These are phyloP conservation scores for Nesometra sesokonis DNA, from an alignment of 35 echinoderm and acorn worm species.

Conservation along the genomic window DNA sequence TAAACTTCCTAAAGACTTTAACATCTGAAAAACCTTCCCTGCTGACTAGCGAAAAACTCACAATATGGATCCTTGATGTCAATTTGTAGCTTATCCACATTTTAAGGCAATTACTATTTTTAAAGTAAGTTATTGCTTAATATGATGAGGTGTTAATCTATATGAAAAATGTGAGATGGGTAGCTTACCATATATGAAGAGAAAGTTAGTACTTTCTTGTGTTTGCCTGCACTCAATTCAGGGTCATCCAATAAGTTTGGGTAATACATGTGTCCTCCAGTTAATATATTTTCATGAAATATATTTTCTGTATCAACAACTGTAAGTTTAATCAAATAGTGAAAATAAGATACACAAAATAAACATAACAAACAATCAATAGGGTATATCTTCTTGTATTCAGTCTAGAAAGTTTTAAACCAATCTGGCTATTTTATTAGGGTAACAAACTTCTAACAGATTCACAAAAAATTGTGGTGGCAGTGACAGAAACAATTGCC, in stretches of 20 bases:
- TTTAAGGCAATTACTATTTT: not conserved
- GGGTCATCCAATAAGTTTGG: constrained; percentile 83
- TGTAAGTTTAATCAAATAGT: constrained; percentile 8
- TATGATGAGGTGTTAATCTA: not conserved
- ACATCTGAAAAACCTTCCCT: too few relatives aligned
- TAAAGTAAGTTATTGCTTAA: not conserved
- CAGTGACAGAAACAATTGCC: too few relatives aligned
- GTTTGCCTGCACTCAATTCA: constrained; percentile 83
- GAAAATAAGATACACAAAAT: not conserved
- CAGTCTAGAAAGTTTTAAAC: too few relatives aligned
- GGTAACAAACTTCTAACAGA: too few relatives aligned
- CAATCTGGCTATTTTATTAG: too few relatives aligned
- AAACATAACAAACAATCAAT: not conserved
- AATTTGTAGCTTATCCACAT: too few relatives aligned
- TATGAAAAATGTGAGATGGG: too few relatives aligned
- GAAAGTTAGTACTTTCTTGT: constrained; percentile 78
- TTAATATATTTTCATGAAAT: constrained; percentile 1
- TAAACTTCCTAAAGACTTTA: too few relatives aligned
- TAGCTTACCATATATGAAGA: constrained; percentile 81
- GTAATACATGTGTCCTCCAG: constrained; percentile 46
- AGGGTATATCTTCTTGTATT: not conserved
- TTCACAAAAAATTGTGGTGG: too few relatives aligned
- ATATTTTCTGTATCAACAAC: constrained; percentile 34
- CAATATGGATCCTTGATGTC: too few relatives aligned
- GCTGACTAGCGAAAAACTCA: too few relatives aligned